Conservation (phyloP, 2,113 vertebrate genomes). For the Andinoacara biseriatus region DNA sequence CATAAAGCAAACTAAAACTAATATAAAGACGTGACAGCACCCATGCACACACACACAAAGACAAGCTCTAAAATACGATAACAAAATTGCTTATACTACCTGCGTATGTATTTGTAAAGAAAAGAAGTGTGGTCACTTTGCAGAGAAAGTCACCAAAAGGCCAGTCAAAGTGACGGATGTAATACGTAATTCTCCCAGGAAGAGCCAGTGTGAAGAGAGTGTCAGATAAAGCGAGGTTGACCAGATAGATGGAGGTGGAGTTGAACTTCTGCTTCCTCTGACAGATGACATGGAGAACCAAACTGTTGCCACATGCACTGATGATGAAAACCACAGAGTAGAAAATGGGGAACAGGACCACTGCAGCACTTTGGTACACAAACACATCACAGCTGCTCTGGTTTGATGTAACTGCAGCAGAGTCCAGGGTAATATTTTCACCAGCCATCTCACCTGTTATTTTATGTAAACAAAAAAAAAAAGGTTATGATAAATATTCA, state of each 20-base stretch:
- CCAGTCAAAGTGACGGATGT: conserved; percentile 83
- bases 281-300: conserved; percentile 83
- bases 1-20: neutral
- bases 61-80: neutral
- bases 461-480: conserved; percentile 8
- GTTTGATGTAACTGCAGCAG: conserved; percentile 43
- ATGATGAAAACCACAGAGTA: conserved; percentile 80
- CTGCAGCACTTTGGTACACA: conserved; percentile 67
- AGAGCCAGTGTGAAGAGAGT: conserved; percentile 84
- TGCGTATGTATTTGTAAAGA: conserved; percentile 86
- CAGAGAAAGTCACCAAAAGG: conserved; percentile 85
- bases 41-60: neutral
- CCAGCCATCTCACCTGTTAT: conserved; percentile 46
- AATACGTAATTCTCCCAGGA: conserved; percentile 84
- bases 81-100: conserved; percentile 38
- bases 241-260: conserved; percentile 83
- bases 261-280: conserved; percentile 85
- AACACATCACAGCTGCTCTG: conserved; percentile 80
- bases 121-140: conserved; percentile 80
- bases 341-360: conserved; percentile 82
- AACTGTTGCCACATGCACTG: conserved; percentile 80
- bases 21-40: neutral
- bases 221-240: conserved; percentile 85
- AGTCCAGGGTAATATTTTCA: conserved; percentile 47
- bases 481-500: neutral